A percentile compares a stretch with the other conserved stretches of the same genome.
Conservation (phyloP, 2,888 invertebrate species). For the Gastracanthus pulcherrimus region DNA sequence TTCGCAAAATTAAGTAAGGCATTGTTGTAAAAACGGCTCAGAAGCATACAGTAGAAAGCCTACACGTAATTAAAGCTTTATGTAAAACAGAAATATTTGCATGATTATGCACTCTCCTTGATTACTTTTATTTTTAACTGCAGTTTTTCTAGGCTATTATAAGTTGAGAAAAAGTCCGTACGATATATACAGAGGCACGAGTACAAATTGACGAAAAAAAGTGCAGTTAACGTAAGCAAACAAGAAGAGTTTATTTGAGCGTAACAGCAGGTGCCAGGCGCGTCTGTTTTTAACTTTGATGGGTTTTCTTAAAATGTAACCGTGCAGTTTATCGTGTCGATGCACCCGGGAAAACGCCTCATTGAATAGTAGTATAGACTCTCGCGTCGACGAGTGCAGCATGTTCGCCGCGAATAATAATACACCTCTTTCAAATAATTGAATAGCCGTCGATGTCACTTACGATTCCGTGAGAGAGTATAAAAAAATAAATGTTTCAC, state of each 20-base stretch:
- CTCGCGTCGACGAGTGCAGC: too few relatives aligned
- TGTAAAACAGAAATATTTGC: not conserved
- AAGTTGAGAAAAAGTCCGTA: not conserved
- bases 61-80: not conserved
- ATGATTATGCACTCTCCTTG: not conserved
- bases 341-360: constrained; percentile 37
- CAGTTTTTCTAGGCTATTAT: not conserved
- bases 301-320: constrained; percentile 9
- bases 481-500: too few relatives aligned
- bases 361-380: too few relatives aligned
- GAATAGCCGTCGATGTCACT: too few relatives aligned
- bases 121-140: not conserved
- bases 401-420: too few relatives aligned
- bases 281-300: constrained; percentile 46
- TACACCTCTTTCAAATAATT: not conserved
- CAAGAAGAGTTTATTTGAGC: constrained; percentile 11
- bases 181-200: too few relatives aligned
- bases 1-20: too few relatives aligned
- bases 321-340: constrained; percentile 37
- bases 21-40: too few relatives aligned
- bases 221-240: not conserved
- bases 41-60: too few relatives aligned
- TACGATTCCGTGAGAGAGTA: too few relatives aligned
- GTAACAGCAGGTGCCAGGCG: constrained; percentile 39
- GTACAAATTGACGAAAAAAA: too few relatives aligned